A percentile compares a stretch with the other conserved stretches of the same genome.
phyloP scores from a whole-genome alignment of 2,888 invertebrate species.

The Synergus gifuensis region DNA sequence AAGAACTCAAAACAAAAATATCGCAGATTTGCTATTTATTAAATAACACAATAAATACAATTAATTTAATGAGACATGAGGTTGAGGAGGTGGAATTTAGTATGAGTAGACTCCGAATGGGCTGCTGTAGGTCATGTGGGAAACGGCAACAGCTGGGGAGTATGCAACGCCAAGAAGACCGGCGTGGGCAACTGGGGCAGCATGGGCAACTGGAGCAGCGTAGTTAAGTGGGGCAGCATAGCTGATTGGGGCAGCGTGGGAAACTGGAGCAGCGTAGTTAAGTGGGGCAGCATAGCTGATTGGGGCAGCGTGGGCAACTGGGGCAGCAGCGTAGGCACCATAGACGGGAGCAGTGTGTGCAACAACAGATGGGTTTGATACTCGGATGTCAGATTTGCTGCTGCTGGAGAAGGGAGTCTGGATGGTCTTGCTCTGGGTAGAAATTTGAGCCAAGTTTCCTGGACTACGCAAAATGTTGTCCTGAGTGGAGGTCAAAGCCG shows the following conservation, averaged over 20 bases:
- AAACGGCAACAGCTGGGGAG: conserved; percentile 70
- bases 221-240: conserved; percentile 47
- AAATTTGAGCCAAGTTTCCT: conserved; percentile 83
- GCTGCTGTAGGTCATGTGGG: conserved; percentile 69
- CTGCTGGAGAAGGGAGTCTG: conserved; percentile 87
- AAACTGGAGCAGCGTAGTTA: conserved; percentile 52
- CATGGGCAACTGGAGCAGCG: conserved; percentile 56
- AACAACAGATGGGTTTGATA: conserved; percentile 79
- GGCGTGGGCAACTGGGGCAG: conserved; percentile 59
- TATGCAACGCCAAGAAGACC: conserved; percentile 69
- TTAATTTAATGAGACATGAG: neutral
- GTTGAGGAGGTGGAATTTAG: neutral
- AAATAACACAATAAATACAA: neutral
- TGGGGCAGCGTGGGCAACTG: conserved; percentile 57
- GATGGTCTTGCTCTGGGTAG: conserved; percentile 85
- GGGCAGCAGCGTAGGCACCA: conserved; percentile 59
- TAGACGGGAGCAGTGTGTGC: conserved; percentile 63
- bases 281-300: conserved; percentile 52
- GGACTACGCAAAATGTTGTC: conserved; percentile 78
- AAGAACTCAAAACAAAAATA: neutral
- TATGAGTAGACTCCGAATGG: conserved; percentile 63
- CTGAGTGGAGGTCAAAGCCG: conserved; percentile 70
- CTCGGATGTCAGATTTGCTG: conserved; percentile 85
- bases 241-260: conserved; percentile 52
- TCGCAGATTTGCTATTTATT: neutral